Conservation (phyloP, 2,797 vertebrate genomes). For the Acanthurus tractus region DNA sequence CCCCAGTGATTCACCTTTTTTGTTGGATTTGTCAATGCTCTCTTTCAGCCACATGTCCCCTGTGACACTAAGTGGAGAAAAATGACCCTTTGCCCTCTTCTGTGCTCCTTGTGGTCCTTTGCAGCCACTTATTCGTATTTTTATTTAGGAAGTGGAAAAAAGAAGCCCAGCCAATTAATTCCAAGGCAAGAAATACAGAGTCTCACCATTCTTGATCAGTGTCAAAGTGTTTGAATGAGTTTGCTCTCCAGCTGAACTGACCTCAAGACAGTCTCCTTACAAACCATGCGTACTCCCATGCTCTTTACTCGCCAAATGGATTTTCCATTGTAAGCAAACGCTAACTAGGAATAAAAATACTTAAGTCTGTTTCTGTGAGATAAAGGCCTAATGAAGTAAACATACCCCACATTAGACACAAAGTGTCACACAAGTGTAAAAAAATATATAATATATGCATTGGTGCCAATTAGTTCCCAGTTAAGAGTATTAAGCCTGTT, state of each 20-base stretch:
- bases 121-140: conserved; percentile 52
- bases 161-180: conserved; percentile 74
- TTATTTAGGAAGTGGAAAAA: conserved; percentile 20
- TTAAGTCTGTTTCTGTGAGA: conserved; percentile 53
- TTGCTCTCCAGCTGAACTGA: conserved; percentile 60
- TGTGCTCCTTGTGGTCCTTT: conserved; percentile 11
- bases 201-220: conserved; percentile 62
- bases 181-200: conserved; percentile 60
- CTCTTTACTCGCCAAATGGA: conserved; percentile 56
- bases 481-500: conserved; percentile 52
- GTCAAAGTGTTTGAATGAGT: conserved; percentile 67
- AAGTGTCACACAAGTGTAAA: conserved; percentile 29
- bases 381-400: conserved; percentile 70
- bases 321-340: conserved; percentile 32
- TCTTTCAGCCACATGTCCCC: conserved; percentile 34
- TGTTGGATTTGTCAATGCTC: conserved; percentile 64
- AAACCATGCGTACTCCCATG: conserved; percentile 30
- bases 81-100: conserved; percentile 53
- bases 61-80: conserved; percentile 58
- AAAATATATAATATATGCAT: conserved; percentile 2
- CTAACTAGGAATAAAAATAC: conserved; percentile 44
- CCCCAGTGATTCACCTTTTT: conserved; percentile 31
- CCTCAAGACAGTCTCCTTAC: conserved; percentile 60
- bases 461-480: conserved; percentile 56
- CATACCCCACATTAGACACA: conserved; percentile 33